phyloP scores from a whole-genome alignment of 2,888 invertebrate species.

The Pyrrhia umbra region DNA sequence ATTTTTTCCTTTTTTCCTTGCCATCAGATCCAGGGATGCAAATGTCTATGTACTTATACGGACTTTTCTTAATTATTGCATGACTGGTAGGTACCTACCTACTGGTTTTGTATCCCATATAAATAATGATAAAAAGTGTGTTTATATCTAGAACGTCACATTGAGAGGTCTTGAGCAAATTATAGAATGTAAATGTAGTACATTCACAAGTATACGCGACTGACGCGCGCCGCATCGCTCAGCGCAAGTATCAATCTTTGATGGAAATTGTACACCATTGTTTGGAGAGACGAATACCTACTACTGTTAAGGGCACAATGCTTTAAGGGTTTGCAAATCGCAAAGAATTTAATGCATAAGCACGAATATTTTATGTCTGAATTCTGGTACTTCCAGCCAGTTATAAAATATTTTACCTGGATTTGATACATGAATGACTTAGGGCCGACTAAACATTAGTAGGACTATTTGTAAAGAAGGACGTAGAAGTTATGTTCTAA shows the following conservation, averaged over 20 bases:
- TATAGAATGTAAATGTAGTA: slow-evolving; percentile 38
- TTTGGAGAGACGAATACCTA: slow-evolving; percentile 67
- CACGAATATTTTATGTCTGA: not conserved
- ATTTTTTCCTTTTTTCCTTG: slow-evolving; percentile 30
- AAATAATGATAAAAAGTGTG: slow-evolving; percentile 17
- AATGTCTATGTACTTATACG: slow-evolving; percentile 33
- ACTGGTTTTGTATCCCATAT: slow-evolving; percentile 18
- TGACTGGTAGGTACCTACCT: too few relatives aligned
- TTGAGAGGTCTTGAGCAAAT: slow-evolving; percentile 32
- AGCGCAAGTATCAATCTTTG: slow-evolving; percentile 64
- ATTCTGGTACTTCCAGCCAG: not conserved
- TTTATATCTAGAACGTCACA: slow-evolving; percentile 16
- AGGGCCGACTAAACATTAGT: slow-evolving; percentile 5
- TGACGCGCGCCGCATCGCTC: slow-evolving; percentile 10
- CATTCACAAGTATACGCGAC: slow-evolving; percentile 10
- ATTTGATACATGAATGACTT: not conserved
- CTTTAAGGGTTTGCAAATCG: slow-evolving; percentile 46
- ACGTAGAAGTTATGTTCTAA: slow-evolving; percentile 51
- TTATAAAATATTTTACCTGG: slow-evolving; percentile 1
- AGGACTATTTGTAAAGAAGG: slow-evolving; percentile 23
- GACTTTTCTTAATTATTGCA: slow-evolving; percentile 35
- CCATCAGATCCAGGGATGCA: slow-evolving; percentile 19
- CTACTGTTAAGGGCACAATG: slow-evolving; percentile 61
- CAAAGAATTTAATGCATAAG: not conserved
- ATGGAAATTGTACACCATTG: slow-evolving; percentile 77